Conservation (phyloP, 1,140 invertebrate genomes). For the Drosophila elegans region DNA sequence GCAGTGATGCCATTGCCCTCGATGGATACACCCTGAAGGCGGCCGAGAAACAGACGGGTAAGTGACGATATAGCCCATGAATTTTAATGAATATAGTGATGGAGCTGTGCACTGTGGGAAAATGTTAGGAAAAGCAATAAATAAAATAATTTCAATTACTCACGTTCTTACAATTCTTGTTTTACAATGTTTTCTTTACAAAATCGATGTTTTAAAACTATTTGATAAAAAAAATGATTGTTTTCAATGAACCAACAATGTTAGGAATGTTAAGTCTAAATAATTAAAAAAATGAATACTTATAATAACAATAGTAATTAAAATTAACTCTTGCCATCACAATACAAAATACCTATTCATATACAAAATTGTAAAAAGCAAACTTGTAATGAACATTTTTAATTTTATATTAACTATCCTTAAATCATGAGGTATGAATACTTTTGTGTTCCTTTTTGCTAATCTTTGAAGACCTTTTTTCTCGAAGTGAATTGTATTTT, state of each 20-base stretch:
- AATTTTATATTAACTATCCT: not conserved
- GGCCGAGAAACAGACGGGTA: slow-evolving; percentile 93
- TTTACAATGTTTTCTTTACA: too few relatives aligned
- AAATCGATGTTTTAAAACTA: too few relatives aligned
- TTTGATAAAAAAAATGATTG: not conserved
- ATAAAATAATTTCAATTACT: too few relatives aligned
- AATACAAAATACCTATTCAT: too few relatives aligned
- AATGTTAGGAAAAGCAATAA: not conserved
- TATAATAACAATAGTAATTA: too few relatives aligned
- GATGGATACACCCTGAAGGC: slow-evolving; percentile 90
- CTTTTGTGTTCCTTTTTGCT: too few relatives aligned
- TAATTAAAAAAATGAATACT: not conserved
- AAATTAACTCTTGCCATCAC: too few relatives aligned
- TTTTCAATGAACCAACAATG: not conserved
- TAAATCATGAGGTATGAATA: not conserved
- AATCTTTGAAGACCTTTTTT: not conserved
- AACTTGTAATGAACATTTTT: too few relatives aligned
- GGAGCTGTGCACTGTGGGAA: slow-evolving; percentile 7
- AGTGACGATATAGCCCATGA: slow-evolving; percentile 73
- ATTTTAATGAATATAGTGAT: slow-evolving; percentile 50
- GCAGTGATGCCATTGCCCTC: slow-evolving; percentile 86
- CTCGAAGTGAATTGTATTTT: slow-evolving; percentile 9
- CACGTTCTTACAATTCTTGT: too few relatives aligned
- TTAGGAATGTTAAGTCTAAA: too few relatives aligned
- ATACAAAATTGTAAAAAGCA: too few relatives aligned